These are phyloP conservation scores for Ceuthmochares aereus DNA, from an alignment of 2,113 vertebrate genomes.

Conservation along the genomic window DNA sequence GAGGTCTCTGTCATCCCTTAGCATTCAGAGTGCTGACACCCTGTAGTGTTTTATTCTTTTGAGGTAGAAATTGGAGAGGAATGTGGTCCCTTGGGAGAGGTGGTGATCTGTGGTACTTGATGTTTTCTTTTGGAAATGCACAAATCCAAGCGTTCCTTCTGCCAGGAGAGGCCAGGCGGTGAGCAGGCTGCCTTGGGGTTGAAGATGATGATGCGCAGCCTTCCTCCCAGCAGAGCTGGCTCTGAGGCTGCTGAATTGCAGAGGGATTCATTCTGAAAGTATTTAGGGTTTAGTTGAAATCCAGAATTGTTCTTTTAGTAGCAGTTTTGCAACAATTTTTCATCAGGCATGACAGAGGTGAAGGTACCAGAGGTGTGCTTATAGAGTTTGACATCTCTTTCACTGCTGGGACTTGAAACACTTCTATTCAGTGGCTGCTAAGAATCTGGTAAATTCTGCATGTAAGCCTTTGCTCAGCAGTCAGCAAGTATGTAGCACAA, in stretches of 20 bases:
- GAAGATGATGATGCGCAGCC: neutral
- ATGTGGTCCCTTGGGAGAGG: accelerated
- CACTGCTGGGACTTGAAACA: neutral
- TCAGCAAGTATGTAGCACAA: neutral
- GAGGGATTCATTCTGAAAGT: neutral
- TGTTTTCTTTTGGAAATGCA: neutral
- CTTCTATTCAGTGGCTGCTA: neutral
- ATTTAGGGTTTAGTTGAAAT: neutral
- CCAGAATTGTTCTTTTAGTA: neutral
- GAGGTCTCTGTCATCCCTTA: neutral
- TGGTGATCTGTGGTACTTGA: neutral
- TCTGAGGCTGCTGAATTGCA: neutral
- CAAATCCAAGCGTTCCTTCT: accelerated
- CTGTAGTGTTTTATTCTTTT: neutral
- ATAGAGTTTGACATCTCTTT: neutral
- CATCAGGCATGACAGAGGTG: neutral
- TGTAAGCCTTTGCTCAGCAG: neutral
- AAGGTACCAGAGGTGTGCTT: neutral
- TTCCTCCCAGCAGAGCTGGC: neutral
- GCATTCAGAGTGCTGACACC: neutral
- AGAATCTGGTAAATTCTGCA: neutral
- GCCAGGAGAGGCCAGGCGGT: too few species aligned
- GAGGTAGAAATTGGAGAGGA: neutral
- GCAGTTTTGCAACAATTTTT: neutral
- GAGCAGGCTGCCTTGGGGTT: neutral